Evolutionary conservation across 2,888 invertebrate genomes (phyloP).

Genomic region (Meteorus cinctellus): DNA sequence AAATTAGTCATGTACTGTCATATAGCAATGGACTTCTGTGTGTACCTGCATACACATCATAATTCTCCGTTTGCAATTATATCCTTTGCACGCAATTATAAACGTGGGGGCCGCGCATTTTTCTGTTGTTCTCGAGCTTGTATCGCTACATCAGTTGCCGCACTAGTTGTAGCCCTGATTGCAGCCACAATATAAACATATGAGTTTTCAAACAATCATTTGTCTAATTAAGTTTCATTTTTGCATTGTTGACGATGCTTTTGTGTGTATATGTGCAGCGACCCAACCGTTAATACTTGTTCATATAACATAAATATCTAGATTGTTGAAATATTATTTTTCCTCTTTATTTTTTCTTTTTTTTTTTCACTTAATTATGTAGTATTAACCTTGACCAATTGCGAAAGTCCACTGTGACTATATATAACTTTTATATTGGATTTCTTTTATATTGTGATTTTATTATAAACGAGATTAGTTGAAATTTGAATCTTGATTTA

Average conservation of each 20-base stretch:
- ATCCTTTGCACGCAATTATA: slow-evolving; percentile 70
- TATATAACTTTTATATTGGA: not conserved
- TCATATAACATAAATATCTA: slow-evolving; percentile 23
- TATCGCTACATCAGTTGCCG: slow-evolving; percentile 60
- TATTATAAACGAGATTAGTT: not conserved
- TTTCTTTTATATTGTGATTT: not conserved
- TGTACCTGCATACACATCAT: slow-evolving; percentile 11
- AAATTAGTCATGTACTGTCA: slow-evolving; percentile 30
- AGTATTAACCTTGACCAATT: slow-evolving; percentile 14
- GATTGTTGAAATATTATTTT: not conserved
- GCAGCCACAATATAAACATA: slow-evolving; percentile 41
- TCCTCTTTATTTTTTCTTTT: not conserved
- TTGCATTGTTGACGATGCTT: slow-evolving; percentile 60
- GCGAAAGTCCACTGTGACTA: not conserved
- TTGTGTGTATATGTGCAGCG: slow-evolving; percentile 5
- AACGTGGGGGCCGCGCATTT: slow-evolving; percentile 46
- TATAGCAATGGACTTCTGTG: not conserved
- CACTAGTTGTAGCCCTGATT: slow-evolving; percentile 57
- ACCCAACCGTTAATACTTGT: not conserved
- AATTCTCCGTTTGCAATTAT: slow-evolving; percentile 62
- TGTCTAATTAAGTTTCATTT: slow-evolving; percentile 69
- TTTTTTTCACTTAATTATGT: not conserved
- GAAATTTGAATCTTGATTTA: not conserved
- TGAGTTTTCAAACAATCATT: slow-evolving; percentile 70
- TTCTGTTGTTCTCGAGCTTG: not conserved